These are phyloP conservation scores for Pinctada fucata DNA, from an alignment of 2,888 invertebrate genomes.

Conservation along the genomic window DNA sequence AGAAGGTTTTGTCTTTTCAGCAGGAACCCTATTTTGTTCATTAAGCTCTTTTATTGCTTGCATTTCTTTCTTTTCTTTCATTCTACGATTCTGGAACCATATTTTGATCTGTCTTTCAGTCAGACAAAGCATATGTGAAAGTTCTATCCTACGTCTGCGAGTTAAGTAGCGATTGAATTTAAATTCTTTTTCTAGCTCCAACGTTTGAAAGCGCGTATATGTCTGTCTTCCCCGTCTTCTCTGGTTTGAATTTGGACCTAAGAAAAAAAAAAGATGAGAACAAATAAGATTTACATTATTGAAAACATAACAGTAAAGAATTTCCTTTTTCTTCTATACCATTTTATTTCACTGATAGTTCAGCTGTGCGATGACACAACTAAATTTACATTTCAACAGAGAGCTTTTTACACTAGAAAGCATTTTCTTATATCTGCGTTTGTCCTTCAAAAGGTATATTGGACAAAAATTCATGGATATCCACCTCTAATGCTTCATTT, in stretches of 20 bases:
- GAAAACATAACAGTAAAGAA: background rate
- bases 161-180: conserved; percentile 99
- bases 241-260: conserved; percentile 97
- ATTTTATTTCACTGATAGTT: too few species aligned
- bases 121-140: conserved; percentile 96
- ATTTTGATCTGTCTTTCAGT: conserved; percentile 91
- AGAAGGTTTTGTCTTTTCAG: conserved; percentile 45
- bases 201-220: conserved; percentile 97
- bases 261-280: conserved; percentile 23
- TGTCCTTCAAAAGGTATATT: too few species aligned
- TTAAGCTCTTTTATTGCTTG: conserved; percentile 98
- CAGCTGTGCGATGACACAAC: too few species aligned
- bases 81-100: conserved; percentile 93
- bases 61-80: conserved; percentile 99
- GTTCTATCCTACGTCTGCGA: conserved; percentile 96
- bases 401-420: too few species aligned
- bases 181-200: conserved; percentile 98
- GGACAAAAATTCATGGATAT: too few species aligned
- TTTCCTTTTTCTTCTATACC: conserved; percentile 3
- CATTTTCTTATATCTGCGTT: too few species aligned
- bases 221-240: conserved; percentile 97
- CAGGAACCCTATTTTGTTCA: conserved; percentile 79
- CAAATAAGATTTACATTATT: background rate
- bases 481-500: too few species aligned
- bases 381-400: too few species aligned